phyloP scores from a whole-genome alignment of 2,113 vertebrate species.

The Eublepharis macularius region DNA sequence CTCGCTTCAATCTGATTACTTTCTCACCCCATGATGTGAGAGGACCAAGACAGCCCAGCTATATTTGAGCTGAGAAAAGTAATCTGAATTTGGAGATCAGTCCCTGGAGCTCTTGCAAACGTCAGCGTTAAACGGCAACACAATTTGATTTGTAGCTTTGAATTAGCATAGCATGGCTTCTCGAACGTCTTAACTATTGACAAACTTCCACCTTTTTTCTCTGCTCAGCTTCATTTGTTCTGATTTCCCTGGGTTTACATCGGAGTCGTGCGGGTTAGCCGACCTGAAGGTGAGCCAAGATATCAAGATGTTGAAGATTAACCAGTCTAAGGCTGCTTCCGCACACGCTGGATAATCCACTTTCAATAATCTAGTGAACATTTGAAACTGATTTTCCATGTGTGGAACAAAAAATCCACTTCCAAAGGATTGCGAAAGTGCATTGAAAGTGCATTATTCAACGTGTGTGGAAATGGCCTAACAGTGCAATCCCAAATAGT shows the following conservation, averaged over 20 bases:
- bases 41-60: not conserved
- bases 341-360: too few relatives aligned
- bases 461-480: too few relatives aligned
- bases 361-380: too few relatives aligned
- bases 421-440: too few relatives aligned
- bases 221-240: not conserved
- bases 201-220: not conserved
- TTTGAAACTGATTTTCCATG: too few relatives aligned
- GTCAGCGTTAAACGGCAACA: not conserved
- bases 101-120: too few relatives aligned
- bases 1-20: not conserved
- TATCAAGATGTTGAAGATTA: not conserved
- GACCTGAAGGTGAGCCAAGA: not conserved
- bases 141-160: not conserved
- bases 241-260: not conserved
- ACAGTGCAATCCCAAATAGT: too few relatives aligned
- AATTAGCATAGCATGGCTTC: not conserved
- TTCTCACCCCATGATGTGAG: not conserved
- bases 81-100: not conserved
- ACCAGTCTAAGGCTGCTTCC: not conserved
- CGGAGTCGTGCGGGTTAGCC: not conserved
- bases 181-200: too few relatives aligned
- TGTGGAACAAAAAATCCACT: too few relatives aligned
- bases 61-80: not conserved
- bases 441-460: too few relatives aligned